Conservation (phyloP, 1,140 invertebrate species). For the Bombus balteatus region DNA sequence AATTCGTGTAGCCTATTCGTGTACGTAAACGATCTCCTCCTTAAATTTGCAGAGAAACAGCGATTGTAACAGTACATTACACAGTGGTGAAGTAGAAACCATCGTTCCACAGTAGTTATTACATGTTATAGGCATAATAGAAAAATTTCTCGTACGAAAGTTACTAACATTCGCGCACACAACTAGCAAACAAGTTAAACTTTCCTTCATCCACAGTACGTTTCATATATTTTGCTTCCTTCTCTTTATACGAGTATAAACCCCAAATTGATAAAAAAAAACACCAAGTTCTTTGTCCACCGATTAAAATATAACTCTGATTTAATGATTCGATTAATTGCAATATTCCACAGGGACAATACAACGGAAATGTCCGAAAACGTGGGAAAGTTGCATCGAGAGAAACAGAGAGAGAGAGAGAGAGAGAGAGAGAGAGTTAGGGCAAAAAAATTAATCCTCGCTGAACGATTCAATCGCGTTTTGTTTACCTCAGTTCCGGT, state of each 20-base stretch:
- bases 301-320: too few species aligned
- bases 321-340: background rate
- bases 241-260: background rate
- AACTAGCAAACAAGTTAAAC: background rate
- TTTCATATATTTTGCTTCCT: background rate
- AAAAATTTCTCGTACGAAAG: too few species aligned
- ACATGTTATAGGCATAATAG: too few species aligned
- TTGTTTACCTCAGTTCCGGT: background rate
- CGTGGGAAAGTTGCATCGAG: background rate
- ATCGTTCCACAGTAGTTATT: too few species aligned
- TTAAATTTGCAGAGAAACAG: too few species aligned
- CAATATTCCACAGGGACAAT: background rate
- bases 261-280: background rate
- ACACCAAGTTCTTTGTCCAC: too few species aligned
- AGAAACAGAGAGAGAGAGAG: too few species aligned
- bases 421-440: background rate
- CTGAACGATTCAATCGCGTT: conserved; percentile 17
- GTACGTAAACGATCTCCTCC: too few species aligned
- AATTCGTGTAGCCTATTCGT: too few species aligned
- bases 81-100: too few species aligned
- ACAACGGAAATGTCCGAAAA: background rate
- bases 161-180: too few species aligned
- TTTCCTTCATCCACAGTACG: background rate
- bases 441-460: conserved; percentile 19
- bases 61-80: too few species aligned